Evolutionary conservation across 2,888 invertebrate genomes (phyloP), one percentile per base, ranked within the genome.

Genomic region (Apodemia duryi): DNA sequence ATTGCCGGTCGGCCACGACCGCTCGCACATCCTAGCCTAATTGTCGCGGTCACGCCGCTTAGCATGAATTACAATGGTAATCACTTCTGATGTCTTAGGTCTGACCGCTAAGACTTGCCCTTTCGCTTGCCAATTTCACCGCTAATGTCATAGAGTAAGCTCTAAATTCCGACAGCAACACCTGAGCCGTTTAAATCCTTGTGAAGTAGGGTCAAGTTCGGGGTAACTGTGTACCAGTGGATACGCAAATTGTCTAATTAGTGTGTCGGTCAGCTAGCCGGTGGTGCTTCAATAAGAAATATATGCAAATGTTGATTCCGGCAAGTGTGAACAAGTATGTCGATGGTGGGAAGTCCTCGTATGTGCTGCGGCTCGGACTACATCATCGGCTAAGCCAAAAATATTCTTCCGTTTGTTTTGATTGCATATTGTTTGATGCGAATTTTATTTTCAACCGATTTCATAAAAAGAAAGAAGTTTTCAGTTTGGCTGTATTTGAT

Each of bases 181-280:
- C 2, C 28, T 13, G 61, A 63, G 65, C 65, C 65, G 66, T 66
- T 62, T 71, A 35, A 6, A 67, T 32, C 68, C 67, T 69, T 73
- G 9, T 38, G 9, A 38, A 38, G 63, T 64, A 43, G 60, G 62
- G 68, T 64, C 65, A n/a, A 63, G 28, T 63, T 41, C 57, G 28
- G 68, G 68, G 70, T 71, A 67, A 73, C 72, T 73, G 73, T 73
- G 71, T 77, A 75, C 75, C 69, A 77, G 72, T 75, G 77, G 77
- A 80, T 83, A 84, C 82, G 88, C 86, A 85, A 91, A 90, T 90
- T 84, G 88, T 77, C 82, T 88, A 82, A 90, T 89, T 87, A 87
- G 79, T 78, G 83, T 80, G 78, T 80, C 76, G 83, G 83, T 80
- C 38, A 38, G 38, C 38, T 38, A 38, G 38, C 38, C 38, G 7